Evolutionary conservation across 2,888 invertebrate genomes (phyloP), one percentile per base, ranked within the genome.

Genomic region (Drosophila subquinaria): DNA sequence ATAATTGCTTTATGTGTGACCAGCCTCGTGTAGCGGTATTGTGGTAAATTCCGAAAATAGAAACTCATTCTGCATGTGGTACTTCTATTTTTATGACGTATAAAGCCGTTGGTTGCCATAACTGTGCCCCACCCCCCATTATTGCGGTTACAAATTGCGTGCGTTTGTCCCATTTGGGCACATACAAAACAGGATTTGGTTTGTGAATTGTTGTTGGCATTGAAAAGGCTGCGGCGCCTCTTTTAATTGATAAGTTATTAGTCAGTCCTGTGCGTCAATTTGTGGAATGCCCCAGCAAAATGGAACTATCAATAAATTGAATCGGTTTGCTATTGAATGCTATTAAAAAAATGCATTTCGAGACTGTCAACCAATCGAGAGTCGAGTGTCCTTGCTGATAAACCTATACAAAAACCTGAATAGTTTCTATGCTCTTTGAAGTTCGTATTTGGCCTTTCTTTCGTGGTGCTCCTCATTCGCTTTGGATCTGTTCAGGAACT

Each of bases 231-330:
- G n/a, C n/a, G 72, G 50, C 53, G 76, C 63, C 69, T 56, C 47
- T 61, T 70, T 73, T 75, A 74, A 75, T 81, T 84, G 82, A 56
- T 53, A 38, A n/a, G n/a, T 38, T 38, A 78, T 86, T 68, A 79
- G 59, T 67, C 67, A 63, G 66, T 13, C 42, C 40, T 48, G 36
- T 56, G 51, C 69, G 62, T 63, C 69, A 62, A 64, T 68, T 66
- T 64, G 67, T 56, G 40, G 65, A 57, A 64, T 68, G 40, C 36
- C 51, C 52, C n/a, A 48, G 33, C 53, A 13, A n/a, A 52, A 63
- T 42, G 56, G 43, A 71, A 55, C 69, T 67, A 69, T 83, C 79
- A 79, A 74, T 84, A 76, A 79, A 79, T 79, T 76, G 48, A 87
- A 87, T 81, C 64, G 51, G 55, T 43, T 63, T 73, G 51, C 47